Conservation (phyloP, 2,888 invertebrate genomes). For the Ormia ochracea region DNA sequence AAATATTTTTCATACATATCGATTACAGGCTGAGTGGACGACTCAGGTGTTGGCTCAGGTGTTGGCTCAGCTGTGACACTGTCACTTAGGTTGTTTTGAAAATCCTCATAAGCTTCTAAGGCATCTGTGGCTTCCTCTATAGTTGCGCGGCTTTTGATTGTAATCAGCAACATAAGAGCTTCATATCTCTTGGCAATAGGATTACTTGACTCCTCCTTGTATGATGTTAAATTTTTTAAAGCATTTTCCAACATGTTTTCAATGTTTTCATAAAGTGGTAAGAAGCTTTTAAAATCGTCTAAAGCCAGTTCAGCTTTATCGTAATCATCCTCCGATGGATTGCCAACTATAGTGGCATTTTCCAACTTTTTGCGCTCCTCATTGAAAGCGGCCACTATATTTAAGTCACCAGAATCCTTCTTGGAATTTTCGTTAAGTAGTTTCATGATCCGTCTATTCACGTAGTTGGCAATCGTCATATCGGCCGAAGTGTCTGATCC, state of each 20-base stretch:
- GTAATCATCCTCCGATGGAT: background rate
- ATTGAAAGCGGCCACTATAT: constrained; percentile 5
- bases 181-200: background rate
- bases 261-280: background rate
- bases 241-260: background rate
- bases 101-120: background rate
- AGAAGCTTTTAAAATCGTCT: constrained; percentile 6
- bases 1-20: constrained; percentile 21
- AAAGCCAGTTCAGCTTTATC: constrained; percentile 16
- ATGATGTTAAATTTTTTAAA: background rate
- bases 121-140: constrained; percentile 4
- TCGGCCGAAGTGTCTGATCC: background rate
- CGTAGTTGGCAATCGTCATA: background rate
- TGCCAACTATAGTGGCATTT: background rate
- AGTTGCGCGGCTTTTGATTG: background rate
- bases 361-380: background rate
- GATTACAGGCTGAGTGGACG: background rate
- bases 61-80: background rate
- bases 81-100: background rate
- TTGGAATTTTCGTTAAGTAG: constrained; percentile 19
- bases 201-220: background rate
- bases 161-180: constrained; percentile 5
- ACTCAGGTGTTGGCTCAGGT: background rate
- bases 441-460: constrained; percentile 24
- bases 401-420: background rate